A percentile compares a stretch with the other conserved stretches of the same genome.
Conservation (phyloP, 2,113 vertebrate genomes). For the Triplophysa rosa region DNA sequence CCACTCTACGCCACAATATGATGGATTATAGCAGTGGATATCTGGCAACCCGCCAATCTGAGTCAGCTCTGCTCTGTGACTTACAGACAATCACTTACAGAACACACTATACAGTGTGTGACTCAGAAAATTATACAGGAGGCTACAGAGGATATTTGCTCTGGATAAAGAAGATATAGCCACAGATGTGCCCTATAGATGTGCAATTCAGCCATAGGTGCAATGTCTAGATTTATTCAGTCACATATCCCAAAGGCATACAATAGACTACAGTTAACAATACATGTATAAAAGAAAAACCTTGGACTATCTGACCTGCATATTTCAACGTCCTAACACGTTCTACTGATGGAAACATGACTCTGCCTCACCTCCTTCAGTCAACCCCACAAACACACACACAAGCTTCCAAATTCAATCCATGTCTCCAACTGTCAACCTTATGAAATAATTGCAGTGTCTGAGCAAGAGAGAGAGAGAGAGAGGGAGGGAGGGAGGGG, state of each 20-base stretch:
- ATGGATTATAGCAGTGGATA: neutral
- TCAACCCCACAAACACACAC: neutral
- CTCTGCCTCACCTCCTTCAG: neutral
- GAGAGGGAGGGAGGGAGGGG: neutral
- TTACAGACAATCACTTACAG: slow-evolving; percentile 15
- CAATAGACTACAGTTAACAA: neutral
- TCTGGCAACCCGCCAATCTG: slow-evolving; percentile 21
- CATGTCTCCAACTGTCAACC: slow-evolving; percentile 23
- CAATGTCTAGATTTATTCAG: neutral
- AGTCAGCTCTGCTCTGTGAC: slow-evolving; percentile 2
- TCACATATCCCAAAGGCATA: neutral
- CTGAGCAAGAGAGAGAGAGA: slow-evolving; percentile 21
- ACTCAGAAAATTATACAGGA: neutral
- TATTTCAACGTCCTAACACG: neutral
- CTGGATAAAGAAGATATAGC: neutral
- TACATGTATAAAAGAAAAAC: neutral
- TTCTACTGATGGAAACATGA: neutral
- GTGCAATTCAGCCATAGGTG: too few species aligned
- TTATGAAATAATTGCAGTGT: slow-evolving; percentile 48
- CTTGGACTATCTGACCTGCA: neutral
- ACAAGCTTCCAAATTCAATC: slow-evolving; percentile 24
- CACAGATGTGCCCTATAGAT: neutral
- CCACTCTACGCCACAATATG: too few species aligned
- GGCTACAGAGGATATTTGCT: neutral
- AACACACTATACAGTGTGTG: neutral